Percentiles rank a stretch among this genome's conserved stretches.
Conservation (phyloP, 1,140 invertebrate genomes). For the Drosophila sechellia region DNA sequence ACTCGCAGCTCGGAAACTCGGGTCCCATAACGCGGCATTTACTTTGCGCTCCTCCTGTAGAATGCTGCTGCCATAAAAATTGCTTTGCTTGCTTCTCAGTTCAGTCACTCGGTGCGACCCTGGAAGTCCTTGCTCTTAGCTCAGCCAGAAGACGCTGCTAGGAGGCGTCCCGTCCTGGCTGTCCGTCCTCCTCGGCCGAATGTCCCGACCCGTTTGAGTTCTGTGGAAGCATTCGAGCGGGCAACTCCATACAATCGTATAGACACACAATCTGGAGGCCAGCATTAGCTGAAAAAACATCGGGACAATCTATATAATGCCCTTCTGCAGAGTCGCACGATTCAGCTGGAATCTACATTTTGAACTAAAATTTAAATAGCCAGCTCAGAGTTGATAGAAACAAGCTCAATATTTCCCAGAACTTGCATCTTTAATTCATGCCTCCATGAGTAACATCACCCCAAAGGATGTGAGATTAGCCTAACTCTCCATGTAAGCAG, state of each 20-base stretch:
- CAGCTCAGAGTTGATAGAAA: too few species aligned
- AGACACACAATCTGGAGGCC: conserved; percentile 36
- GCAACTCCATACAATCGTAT: conserved; percentile 20
- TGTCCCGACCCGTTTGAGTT: conserved; percentile 68
- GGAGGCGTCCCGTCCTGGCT: conserved; percentile 23
- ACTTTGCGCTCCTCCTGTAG: conserved; percentile 60
- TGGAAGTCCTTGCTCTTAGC: conserved; percentile 37
- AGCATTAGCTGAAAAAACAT: conserved; percentile 35
- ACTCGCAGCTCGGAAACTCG: conserved; percentile 41
- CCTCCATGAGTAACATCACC: background rate
- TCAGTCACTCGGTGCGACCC: conserved; percentile 45
- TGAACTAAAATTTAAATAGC: too few species aligned
- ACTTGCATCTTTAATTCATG: background rate
- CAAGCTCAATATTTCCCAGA: too few species aligned
- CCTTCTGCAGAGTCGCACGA: background rate
- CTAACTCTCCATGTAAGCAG: background rate
- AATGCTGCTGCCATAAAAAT: conserved; percentile 77
- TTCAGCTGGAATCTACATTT: background rate
- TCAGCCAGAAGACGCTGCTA: conserved; percentile 20
- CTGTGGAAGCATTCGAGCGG: conserved; percentile 65
- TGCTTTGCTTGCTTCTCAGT: conserved; percentile 69
- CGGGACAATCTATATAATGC: conserved; percentile 16
- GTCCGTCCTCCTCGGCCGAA: conserved; percentile 53
- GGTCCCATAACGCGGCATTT: conserved; percentile 82
- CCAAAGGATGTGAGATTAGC: conserved; percentile 25